Base-by-base conservation (phyloP, 2,888 invertebrate genomes). In the Perdita meconis region DNA sequence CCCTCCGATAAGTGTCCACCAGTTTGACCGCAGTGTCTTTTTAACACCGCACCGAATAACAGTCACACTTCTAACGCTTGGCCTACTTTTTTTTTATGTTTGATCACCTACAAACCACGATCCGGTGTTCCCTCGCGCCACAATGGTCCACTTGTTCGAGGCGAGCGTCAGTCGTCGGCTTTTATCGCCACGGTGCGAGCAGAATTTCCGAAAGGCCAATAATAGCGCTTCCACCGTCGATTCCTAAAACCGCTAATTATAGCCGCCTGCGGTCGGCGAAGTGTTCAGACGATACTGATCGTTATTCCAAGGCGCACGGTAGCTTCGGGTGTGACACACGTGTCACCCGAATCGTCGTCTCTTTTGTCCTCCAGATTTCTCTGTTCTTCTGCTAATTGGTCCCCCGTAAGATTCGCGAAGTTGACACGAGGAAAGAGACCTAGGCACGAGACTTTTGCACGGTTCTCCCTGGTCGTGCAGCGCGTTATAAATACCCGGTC, bases 1-100 rank as follows among this genome's bases (percentile, higher is more conserved):
- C 36, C 10, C 42, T 34, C 42, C 26, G 70, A 69, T 69, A 38
- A 71, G 47, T 73, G 47, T 63, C n/a, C 40, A 56, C 12, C 16
- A 24, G 36, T 36, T 67, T 16, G 22, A 13, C n/a, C 13, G 36
- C 61, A n/a, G 42, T 44, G 6, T 42, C n/a, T 69, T 30, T 38
- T n/a, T n/a, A n/a, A n/a, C 38, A 8, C 10, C 10, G n/a, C 40
- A 16, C 51, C 26, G 40, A 0, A 50, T 34, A 67, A 57, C 38
- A n/a, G 26, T 42, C 19, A 13, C 26, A 19, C 19, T 19, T 53
- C 40, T 64, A 64, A 64, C 64, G 19, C 38, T 19, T n/a, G n/a
- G 64, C 16, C 19, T 12, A 12, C 2, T 61, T 50, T 3, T 19
- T 44, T 16, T 19, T n/a, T 16, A n/a, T 30, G 30, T 30, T 30